phyloP scores from a whole-genome alignment of 2,113 vertebrate genomes.

The Gulo gulo region DNA sequence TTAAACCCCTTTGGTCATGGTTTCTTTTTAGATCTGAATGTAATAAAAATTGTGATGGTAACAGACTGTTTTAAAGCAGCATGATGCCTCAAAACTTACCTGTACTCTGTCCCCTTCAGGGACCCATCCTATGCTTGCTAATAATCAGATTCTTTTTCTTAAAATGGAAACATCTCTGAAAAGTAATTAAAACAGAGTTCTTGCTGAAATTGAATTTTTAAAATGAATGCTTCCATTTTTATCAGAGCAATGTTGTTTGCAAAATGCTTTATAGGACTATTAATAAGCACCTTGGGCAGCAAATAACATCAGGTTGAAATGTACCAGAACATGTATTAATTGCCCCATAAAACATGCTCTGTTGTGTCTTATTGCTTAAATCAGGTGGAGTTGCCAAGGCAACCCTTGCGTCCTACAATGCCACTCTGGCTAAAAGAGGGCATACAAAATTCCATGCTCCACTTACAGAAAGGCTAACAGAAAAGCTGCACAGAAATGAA shows the following conservation, averaged over 20 bases:
- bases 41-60: not conserved
- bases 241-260: slow-evolving; percentile 33
- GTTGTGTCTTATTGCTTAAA: slow-evolving; percentile 46
- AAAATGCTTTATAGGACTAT: slow-evolving; percentile 42
- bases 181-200: slow-evolving; percentile 46
- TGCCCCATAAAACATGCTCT: slow-evolving; percentile 48
- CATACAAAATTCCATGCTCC: not conserved
- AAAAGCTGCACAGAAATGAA: not conserved
- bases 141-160: not conserved
- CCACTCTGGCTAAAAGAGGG: not conserved
- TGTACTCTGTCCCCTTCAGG: not conserved
- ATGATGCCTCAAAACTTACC: not conserved
- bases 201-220: slow-evolving; percentile 47
- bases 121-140: not conserved
- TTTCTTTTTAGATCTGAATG: not conserved
- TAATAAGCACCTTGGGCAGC: slow-evolving; percentile 16
- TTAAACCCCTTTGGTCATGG: not conserved
- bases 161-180: not conserved
- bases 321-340: slow-evolving; percentile 57
- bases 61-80: not conserved
- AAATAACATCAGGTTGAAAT: slow-evolving; percentile 18
- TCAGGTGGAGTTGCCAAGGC: slow-evolving; percentile 31
- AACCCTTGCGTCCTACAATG: slow-evolving; percentile 12
- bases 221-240: slow-evolving; percentile 56
- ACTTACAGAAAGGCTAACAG: slow-evolving; percentile 16